A percentile compares a stretch with the other conserved stretches of the same genome.
Conservation (phyloP, 2,113 vertebrate species). For the Calyptommatus sinebrachiatus region DNA sequence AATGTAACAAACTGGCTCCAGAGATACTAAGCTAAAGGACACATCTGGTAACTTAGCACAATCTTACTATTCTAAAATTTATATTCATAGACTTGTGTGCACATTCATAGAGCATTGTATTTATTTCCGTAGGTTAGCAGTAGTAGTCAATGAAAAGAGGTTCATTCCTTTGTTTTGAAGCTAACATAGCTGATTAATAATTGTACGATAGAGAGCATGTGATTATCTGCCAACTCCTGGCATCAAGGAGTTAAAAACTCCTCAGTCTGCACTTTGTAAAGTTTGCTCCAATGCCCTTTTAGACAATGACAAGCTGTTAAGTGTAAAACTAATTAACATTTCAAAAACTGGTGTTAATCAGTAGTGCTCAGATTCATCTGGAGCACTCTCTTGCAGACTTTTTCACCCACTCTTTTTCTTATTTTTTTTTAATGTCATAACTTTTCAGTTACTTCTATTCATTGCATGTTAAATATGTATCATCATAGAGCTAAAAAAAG, state of each 20-base stretch:
- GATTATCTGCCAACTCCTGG: constrained; percentile 55
- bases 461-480: constrained; percentile 42
- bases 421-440: constrained; percentile 59
- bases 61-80: no score
- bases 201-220: constrained; percentile 63
- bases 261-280: constrained; percentile 67
- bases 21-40: constrained; percentile 8
- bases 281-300: constrained; percentile 72
- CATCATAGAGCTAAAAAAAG: constrained; percentile 18
- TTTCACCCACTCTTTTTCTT: constrained; percentile 42
- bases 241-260: constrained; percentile 72
- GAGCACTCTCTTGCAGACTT: constrained; percentile 53
- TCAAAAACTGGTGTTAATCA: constrained; percentile 78
- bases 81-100: no score
- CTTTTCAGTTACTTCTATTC: constrained; percentile 60
- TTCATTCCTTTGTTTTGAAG: constrained; percentile 57
- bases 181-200: constrained; percentile 70
- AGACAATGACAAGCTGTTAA: constrained; percentile 76
- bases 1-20: fast-evolving
- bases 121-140: constrained; percentile 47
- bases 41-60: constrained; percentile 20
- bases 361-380: constrained; percentile 65
- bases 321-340: constrained; percentile 81
- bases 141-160: constrained; percentile 55
- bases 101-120: constrained; percentile 40